Conservation (phyloP, 2,113 vertebrate species). For the Poeciliopsis occidentalis region DNA sequence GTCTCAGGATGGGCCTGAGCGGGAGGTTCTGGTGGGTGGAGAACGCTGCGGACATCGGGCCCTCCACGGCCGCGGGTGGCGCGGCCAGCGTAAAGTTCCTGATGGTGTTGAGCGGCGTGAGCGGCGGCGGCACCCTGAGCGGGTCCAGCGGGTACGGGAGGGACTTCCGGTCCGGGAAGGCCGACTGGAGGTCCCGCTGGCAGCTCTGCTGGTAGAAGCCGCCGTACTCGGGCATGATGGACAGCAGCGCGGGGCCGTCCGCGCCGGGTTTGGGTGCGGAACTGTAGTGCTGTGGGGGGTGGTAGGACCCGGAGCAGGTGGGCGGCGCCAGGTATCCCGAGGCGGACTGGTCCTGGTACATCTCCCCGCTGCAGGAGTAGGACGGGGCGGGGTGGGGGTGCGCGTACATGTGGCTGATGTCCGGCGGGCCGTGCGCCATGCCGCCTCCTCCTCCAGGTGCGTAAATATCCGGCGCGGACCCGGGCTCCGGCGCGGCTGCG, state of each 20-base stretch:
- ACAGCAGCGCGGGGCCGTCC: constrained; percentile 84
- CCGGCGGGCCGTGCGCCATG: constrained; percentile 86
- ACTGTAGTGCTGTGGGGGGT: constrained; percentile 84
- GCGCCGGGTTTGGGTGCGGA: constrained; percentile 82
- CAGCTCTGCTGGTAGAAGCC: constrained; percentile 88
- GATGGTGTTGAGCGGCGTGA: constrained; percentile 94
- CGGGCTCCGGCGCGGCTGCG: constrained; percentile 73
- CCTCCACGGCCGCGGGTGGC: constrained; percentile 71
- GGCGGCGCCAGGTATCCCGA: constrained; percentile 82
- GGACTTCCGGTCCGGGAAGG: constrained; percentile 86
- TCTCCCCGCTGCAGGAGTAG: constrained; percentile 86
- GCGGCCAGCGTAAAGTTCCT: constrained; percentile 89
- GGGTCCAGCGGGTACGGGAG: constrained; percentile 89
- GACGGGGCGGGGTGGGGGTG: constrained; percentile 75
- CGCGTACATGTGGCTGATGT: constrained; percentile 90
- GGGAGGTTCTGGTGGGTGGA: constrained; percentile 85
- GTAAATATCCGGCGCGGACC: constrained; percentile 74
- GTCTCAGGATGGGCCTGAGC: constrained; percentile 87
- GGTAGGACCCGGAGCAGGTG: constrained; percentile 80
- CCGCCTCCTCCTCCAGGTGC: constrained; percentile 50
- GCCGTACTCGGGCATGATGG: constrained; percentile 88
- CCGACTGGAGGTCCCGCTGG: constrained; percentile 85
- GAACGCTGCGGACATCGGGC: constrained; percentile 73
- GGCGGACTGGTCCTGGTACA: constrained; percentile 86
- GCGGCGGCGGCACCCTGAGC: constrained; percentile 86